Evolutionary conservation across 2,113 vertebrate species (phyloP).

Genomic region (Morone saxatilis): DNA sequence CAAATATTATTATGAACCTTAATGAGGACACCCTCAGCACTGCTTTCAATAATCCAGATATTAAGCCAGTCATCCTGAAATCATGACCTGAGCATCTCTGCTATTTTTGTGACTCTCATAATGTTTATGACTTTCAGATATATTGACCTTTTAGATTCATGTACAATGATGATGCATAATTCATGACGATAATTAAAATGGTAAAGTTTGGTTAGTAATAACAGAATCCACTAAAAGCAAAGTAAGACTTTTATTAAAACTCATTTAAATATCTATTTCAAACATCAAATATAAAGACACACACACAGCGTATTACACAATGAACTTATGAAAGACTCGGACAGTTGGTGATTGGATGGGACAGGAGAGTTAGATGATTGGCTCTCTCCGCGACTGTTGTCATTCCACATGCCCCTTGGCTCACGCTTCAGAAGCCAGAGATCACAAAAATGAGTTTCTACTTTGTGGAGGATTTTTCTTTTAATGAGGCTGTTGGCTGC

Average conservation of each 20-base stretch:
- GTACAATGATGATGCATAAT: conserved; percentile 21
- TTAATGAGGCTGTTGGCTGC: conserved; percentile 34
- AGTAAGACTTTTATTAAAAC: background rate
- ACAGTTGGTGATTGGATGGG: background rate
- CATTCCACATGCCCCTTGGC: background rate
- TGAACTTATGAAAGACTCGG: background rate
- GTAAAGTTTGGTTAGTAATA: conserved; percentile 5
- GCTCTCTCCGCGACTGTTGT: conserved; percentile 21
- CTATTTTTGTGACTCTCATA: background rate
- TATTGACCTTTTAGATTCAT: background rate
- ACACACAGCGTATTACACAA: background rate
- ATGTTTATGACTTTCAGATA: conserved; percentile 12
- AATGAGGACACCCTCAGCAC: too few relatives aligned
- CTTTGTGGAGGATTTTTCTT: conserved; percentile 18
- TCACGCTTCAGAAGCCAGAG: conserved; percentile 33
- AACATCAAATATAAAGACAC: conserved; percentile 10
- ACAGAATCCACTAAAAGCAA: conserved; percentile 17
- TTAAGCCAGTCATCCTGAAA: background rate
- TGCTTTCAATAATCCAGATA: background rate
- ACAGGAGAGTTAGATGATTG: background rate
- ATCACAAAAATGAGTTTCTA: conserved; percentile 28
- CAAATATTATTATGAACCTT: too few relatives aligned
- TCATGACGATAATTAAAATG: conserved; percentile 23
- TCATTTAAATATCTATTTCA: conserved; percentile 10
- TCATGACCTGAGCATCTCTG: background rate